Percentiles rank a stretch among this genome's conserved stretches.
Evolutionary conservation across 2,113 vertebrate species (phyloP).

Genomic region (Mesembrinibis cayennensis): DNA sequence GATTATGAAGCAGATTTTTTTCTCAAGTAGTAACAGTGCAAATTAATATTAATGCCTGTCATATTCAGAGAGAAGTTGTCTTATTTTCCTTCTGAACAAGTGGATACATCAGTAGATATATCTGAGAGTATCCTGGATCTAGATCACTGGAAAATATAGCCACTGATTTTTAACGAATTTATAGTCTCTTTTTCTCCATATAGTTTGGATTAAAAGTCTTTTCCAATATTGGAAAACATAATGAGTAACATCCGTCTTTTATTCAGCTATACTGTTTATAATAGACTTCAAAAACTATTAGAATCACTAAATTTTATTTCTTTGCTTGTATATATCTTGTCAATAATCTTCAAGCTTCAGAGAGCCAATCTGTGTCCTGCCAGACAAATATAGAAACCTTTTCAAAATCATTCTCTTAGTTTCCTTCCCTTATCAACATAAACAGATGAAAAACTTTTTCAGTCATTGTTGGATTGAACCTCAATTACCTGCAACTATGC

Average conservation of each 20-base stretch:
- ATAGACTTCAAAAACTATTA: neutral
- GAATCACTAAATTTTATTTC: neutral
- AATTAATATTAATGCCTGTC: neutral
- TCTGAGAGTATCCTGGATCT: neutral
- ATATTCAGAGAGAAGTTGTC: neutral
- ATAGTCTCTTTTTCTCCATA: neutral
- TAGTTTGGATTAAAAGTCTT: neutral
- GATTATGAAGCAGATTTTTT: neutral
- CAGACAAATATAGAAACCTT: neutral
- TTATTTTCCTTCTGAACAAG: neutral
- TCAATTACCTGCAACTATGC: neutral
- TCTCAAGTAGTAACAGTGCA: neutral
- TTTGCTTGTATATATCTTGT: neutral
- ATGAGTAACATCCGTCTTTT: neutral
- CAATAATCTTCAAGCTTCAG: neutral
- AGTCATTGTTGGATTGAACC: neutral
- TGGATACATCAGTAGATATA: neutral
- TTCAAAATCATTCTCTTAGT: neutral
- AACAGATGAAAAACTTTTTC: neutral
- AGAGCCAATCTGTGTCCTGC: neutral
- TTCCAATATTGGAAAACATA: neutral
- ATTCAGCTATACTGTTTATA: neutral
- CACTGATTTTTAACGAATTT: neutral
- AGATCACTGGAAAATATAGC: neutral
- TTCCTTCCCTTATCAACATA: neutral